Conservation (phyloP, 2,797 vertebrate genomes). For the Hemitrygon akajei region DNA sequence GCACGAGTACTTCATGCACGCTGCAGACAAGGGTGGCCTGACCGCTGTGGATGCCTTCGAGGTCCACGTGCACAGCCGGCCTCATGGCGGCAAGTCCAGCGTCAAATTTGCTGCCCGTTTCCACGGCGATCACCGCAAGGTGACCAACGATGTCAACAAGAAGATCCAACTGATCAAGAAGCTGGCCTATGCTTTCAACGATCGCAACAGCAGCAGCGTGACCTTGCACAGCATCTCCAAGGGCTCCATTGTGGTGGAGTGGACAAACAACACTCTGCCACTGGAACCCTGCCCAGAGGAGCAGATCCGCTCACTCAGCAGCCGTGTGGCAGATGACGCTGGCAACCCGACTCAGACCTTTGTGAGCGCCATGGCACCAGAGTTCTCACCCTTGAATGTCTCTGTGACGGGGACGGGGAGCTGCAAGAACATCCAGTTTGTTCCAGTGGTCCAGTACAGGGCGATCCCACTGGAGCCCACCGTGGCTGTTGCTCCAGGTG, state of each 20-base stretch:
- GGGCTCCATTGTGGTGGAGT: constrained; percentile 86
- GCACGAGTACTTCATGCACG: constrained; percentile 93
- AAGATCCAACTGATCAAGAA: constrained; percentile 88
- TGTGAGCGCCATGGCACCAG: constrained; percentile 68
- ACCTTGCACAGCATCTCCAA: constrained; percentile 77
- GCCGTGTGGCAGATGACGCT: constrained; percentile 62
- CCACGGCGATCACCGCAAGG: constrained; percentile 67
- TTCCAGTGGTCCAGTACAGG: constrained; percentile 57
- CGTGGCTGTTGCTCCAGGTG: constrained; percentile 56
- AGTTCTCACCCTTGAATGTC: constrained; percentile 74
- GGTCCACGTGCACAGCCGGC: constrained; percentile 80
- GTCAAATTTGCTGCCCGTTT: constrained; percentile 78
- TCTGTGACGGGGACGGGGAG: constrained; percentile 68
- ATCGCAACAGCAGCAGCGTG: constrained; percentile 86
- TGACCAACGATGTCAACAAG: constrained; percentile 77
- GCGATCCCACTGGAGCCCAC: constrained; percentile 43
- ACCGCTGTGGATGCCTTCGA: constrained; percentile 84
- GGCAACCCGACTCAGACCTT: constrained; percentile 66
- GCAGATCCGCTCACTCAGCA: constrained; percentile 71
- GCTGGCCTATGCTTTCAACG: constrained; percentile 75
- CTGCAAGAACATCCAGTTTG: constrained; percentile 73
- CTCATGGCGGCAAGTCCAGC: constrained; percentile 68
- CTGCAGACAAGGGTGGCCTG: constrained; percentile 83
- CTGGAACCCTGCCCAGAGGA: constrained; percentile 82
- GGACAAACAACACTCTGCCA: constrained; percentile 88